Evolutionary conservation across 2,113 vertebrate species (phyloP).

Genomic region (Beaufortia kweichowensis): DNA sequence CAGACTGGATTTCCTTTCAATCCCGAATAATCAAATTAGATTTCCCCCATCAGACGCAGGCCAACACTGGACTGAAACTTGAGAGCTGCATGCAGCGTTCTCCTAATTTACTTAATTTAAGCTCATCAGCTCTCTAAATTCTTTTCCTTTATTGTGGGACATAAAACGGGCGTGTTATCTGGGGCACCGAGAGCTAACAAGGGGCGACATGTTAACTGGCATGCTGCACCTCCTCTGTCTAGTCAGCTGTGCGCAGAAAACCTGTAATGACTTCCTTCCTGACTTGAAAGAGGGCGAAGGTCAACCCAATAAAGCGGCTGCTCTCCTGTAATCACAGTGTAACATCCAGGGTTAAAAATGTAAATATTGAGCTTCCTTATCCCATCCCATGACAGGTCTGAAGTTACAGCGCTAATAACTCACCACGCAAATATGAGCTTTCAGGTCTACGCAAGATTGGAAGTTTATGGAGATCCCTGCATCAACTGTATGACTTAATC

Average conservation of each 20-base stretch:
- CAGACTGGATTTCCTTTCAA: constrained; percentile 53
- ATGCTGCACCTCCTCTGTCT: constrained; percentile 31
- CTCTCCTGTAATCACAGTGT: constrained; percentile 66
- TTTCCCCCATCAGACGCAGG: constrained; percentile 34
- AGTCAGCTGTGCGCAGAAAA: constrained; percentile 67
- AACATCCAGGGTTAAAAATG: constrained; percentile 66
- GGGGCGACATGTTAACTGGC: constrained; percentile 54
- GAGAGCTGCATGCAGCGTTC: constrained; percentile 50
- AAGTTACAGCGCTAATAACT: constrained; percentile 59
- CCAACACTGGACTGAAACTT: constrained; percentile 52
- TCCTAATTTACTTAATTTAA: constrained; percentile 67
- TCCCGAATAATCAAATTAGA: constrained; percentile 56
- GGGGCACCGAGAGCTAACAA: constrained; percentile 31
- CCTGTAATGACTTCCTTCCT: constrained; percentile 78
- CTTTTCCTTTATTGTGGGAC: constrained; percentile 42
- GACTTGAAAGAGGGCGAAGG: constrained; percentile 69
- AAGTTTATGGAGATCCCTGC: constrained; percentile 24
- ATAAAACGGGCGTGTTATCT: constrained; percentile 24
- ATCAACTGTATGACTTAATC: constrained; percentile 34
- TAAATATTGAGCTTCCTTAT: constrained; percentile 70
- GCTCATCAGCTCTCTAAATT: constrained; percentile 60
- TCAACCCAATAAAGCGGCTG: constrained; percentile 66
- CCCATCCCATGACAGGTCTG: constrained; percentile 56
- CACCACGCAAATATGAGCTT: constrained; percentile 37
- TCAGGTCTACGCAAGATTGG: neutral